A percentile compares a stretch with the other conserved stretches of the same genome.
phyloP scores from a whole-genome alignment of 1,140 invertebrate species.

The Oreohelix idahoensis region DNA sequence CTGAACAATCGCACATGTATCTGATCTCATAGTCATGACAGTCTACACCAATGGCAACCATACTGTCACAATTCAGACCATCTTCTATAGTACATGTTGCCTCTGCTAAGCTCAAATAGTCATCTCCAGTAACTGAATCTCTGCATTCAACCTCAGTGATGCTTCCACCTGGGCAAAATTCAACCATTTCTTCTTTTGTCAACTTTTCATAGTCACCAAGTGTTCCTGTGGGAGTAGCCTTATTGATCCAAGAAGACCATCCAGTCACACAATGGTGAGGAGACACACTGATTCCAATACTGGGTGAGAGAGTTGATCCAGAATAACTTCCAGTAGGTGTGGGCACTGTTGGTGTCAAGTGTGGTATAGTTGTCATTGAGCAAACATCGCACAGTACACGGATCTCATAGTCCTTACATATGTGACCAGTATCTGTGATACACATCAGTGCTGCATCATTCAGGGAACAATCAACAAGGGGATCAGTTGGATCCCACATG shows the following conservation, averaged over 20 bases:
- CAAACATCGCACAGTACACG: conserved; percentile 77
- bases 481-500: conserved; percentile 65
- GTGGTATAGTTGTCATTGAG: conserved; percentile 15
- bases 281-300: neutral
- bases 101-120: conserved; percentile 50
- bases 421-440: conserved; percentile 58
- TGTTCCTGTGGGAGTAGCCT: conserved; percentile 36
- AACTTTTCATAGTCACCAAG: conserved; percentile 54
- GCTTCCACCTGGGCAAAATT: conserved; percentile 53
- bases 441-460: conserved; percentile 80
- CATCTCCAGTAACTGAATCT: conserved; percentile 44
- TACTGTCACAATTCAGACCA: conserved; percentile 58
- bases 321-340: neutral
- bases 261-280: conserved; percentile 7
- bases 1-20: conserved; percentile 68
- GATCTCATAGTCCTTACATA: conserved; percentile 81
- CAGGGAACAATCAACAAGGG: conserved; percentile 80
- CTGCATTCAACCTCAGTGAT: conserved; percentile 55
- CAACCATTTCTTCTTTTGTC: conserved; percentile 39
- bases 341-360: conserved; percentile 26
- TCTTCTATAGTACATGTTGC: conserved; percentile 50
- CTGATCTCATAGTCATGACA: conserved; percentile 73
- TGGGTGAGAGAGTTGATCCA: no score
- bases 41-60: conserved; percentile 42
- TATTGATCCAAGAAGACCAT: conserved; percentile 57